These are phyloP conservation scores for Channa striata DNA, from an alignment of 2,797 vertebrate genomes.

Conservation along the genomic window DNA sequence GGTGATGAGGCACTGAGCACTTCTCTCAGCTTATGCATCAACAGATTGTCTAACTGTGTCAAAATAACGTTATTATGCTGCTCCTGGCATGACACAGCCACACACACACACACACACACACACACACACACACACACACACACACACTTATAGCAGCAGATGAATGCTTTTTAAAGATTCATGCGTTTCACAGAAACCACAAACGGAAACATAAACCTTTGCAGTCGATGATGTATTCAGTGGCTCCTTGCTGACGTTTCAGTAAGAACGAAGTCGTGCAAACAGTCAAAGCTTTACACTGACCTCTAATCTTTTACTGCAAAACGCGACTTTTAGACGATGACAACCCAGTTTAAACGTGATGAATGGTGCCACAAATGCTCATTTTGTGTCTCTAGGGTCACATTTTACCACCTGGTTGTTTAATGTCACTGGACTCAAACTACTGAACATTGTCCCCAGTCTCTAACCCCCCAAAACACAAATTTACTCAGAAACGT, in stretches of 20 bases:
- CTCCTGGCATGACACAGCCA: constrained; percentile 44
- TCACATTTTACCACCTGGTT: no score
- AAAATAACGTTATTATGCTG: constrained; percentile 34
- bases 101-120: constrained; percentile 16
- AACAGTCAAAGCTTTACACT: not conserved
- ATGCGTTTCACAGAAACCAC: constrained; percentile 19
- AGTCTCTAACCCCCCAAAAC: no score
- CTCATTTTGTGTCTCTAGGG: no score
- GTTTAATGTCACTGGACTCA: no score
- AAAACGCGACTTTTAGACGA: no score
- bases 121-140: not conserved
- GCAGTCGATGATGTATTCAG: not conserved
- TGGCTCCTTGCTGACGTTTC: not conserved
- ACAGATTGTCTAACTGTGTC: constrained; percentile 54
- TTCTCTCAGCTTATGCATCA: constrained; percentile 40
- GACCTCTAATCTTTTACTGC: not conserved
- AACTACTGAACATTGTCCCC: not conserved
- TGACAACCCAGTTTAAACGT: no score
- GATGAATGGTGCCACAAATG: no score
- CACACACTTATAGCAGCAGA: not conserved
- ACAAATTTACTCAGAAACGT: not conserved
- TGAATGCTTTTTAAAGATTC: constrained; percentile 29
- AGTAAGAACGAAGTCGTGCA: not conserved
- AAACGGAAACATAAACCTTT: constrained; percentile 5
- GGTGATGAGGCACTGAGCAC: constrained; percentile 24